These are phyloP conservation scores for Mohoua ochrocephala DNA, from an alignment of 2,113 vertebrate species.

Conservation along the genomic window DNA sequence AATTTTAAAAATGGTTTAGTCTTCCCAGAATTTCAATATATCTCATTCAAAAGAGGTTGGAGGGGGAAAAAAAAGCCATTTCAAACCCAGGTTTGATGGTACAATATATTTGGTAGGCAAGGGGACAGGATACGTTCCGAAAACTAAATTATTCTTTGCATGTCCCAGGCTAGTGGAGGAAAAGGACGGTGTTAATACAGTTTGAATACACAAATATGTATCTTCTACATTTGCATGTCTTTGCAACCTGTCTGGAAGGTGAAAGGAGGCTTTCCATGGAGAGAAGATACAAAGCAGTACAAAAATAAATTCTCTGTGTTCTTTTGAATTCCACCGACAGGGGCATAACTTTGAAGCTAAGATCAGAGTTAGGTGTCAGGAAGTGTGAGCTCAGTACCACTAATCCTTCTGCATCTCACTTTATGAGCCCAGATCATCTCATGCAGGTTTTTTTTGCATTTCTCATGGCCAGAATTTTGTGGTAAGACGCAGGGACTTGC, in stretches of 20 bases:
- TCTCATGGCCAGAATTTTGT: not conserved
- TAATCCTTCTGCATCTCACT: not conserved
- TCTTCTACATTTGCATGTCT: not conserved
- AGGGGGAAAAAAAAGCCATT: not conserved
- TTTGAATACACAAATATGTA: not conserved
- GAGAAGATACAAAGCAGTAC: not conserved
- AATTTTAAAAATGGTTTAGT: constrained; percentile 9
- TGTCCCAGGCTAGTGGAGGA: not conserved
- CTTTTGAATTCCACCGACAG: not conserved
- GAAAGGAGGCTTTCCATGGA: not conserved
- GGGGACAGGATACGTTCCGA: not conserved
- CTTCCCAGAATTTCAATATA: not conserved
- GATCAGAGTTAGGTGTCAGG: not conserved
- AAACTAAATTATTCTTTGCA: not conserved
- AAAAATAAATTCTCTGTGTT: not conserved
- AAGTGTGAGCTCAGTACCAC: not conserved
- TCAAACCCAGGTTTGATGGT: not conserved
- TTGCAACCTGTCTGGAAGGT: not conserved
- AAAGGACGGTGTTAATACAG: not conserved
- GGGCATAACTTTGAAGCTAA: not conserved
- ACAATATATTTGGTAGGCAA: not conserved
- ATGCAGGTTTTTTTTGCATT: not conserved
- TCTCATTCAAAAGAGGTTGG: not conserved
- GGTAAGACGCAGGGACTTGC: not conserved
- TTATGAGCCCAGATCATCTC: not conserved